Conservation (phyloP, 1,140 invertebrate species). For the Xylocopa sonorina region DNA sequence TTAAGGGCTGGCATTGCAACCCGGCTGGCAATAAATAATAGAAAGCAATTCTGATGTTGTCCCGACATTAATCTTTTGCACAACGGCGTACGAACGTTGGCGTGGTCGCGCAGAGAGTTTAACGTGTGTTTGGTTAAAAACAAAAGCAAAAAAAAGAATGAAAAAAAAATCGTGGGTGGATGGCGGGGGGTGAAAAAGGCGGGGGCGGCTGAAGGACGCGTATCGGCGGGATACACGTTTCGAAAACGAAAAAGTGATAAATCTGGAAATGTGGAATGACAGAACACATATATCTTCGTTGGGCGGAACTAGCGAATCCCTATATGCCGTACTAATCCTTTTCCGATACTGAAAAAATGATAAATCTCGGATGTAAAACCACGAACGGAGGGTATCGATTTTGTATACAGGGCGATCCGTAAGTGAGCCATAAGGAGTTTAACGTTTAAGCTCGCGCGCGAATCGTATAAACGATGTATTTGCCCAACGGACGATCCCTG, state of each 20-base stretch:
- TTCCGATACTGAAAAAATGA: conserved; percentile 71
- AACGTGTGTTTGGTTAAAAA: conserved; percentile 25
- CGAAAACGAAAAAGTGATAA: conserved; percentile 68
- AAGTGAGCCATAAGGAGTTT: conserved; percentile 39
- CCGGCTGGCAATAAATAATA: neutral
- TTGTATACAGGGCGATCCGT: conserved; percentile 44
- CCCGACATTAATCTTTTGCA: conserved; percentile 25
- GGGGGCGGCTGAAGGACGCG: conserved; percentile 12
- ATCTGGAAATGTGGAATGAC: conserved; percentile 68
- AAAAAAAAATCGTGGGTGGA: neutral
- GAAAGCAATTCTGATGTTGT: neutral
- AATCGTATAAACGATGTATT: conserved; percentile 4
- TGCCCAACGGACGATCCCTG: neutral
- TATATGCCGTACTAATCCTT: conserved; percentile 65
- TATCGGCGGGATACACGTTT: conserved; percentile 51
- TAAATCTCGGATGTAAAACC: conserved; percentile 67
- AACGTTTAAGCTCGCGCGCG: conserved; percentile 1
- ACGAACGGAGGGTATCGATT: conserved; percentile 57
- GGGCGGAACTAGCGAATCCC: conserved; percentile 64
- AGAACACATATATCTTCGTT: conserved; percentile 67
- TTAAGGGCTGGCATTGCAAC: no score
- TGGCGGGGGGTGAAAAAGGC: neutral
- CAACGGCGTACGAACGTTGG: conserved; percentile 15
- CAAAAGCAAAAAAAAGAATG: neutral
- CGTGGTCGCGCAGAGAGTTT: neutral